phyloP scores from a whole-genome alignment of 2,113 vertebrate genomes.

The Mirza zaza region DNA sequence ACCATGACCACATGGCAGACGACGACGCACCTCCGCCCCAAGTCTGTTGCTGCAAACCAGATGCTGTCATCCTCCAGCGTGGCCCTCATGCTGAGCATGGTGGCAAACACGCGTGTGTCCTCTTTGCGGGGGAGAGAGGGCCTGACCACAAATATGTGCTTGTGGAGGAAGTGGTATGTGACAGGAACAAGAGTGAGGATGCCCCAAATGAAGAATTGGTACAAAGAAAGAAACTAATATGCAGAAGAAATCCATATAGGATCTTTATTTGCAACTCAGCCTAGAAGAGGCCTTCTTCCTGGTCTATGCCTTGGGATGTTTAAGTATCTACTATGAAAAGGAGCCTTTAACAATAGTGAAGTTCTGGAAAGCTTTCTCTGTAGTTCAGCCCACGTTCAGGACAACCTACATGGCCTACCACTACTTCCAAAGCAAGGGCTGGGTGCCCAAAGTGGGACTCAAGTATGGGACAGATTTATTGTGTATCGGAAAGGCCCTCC shows the following conservation, averaged over 20 bases:
- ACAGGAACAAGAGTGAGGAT: conserved; percentile 33
- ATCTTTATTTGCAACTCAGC: conserved; percentile 92
- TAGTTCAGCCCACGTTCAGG: conserved; percentile 87
- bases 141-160: conserved; percentile 83
- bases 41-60: conserved; percentile 42
- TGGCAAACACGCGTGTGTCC: neutral
- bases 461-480: conserved; percentile 95
- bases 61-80: conserved; percentile 33
- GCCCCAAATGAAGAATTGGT: neutral
- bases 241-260: conserved; percentile 89
- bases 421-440: conserved; percentile 92
- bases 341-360: conserved; percentile 87
- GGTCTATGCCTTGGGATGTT: conserved; percentile 93
- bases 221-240: conserved; percentile 80
- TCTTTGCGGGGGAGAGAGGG: neutral
- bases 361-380: conserved; percentile 89
- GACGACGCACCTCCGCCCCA: neutral
- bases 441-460: conserved; percentile 95
- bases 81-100: conserved; percentile 44
- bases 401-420: conserved; percentile 93
- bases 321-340: conserved; percentile 90
- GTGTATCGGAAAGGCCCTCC: conserved; percentile 96
- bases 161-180: conserved; percentile 82
- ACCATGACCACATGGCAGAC: conserved; percentile 1
- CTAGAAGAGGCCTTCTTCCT: conserved; percentile 99